phyloP scores from a whole-genome alignment of 1,140 invertebrate genomes.

The Oppia nitens region DNA sequence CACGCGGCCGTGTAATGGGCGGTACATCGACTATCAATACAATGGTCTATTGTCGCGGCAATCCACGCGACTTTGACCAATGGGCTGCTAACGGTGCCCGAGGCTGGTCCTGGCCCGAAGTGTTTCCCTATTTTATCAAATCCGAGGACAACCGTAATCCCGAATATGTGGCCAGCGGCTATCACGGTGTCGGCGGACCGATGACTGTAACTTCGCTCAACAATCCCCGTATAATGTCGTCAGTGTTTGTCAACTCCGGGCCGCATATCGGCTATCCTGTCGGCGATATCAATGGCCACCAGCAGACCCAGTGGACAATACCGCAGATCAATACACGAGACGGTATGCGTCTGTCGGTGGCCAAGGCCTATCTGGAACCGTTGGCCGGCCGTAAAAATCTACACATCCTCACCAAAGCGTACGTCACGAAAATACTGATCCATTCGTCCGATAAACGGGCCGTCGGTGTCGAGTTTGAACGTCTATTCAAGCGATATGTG shows the following conservation, averaged over 20 bases:
- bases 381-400: conserved; percentile 54
- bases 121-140: conserved; percentile 39
- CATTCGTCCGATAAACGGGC: conserved; percentile 33
- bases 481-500: background rate
- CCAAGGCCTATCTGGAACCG: conserved; percentile 71
- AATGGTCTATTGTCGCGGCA: conserved; percentile 84
- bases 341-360: conserved; percentile 70
- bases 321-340: conserved; percentile 66
- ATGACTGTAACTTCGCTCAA: background rate
- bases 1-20: conserved; percentile 25
- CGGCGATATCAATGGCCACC: conserved; percentile 27
- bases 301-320: conserved; percentile 27
- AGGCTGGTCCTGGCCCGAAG: conserved; percentile 42
- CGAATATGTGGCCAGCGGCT: conserved; percentile 13
- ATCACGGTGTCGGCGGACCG: conserved; percentile 13
- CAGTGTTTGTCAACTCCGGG: background rate
- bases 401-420: conserved; percentile 37
- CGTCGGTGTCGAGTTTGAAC: background rate
- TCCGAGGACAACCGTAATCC: conserved; percentile 24
- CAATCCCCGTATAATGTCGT: background rate
- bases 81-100: conserved; percentile 67
- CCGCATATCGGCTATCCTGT: background rate
- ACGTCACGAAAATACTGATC: conserved; percentile 44
- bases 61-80: conserved; percentile 71
- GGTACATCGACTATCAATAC: conserved; percentile 82